Evolutionary conservation across 2,113 vertebrate species (phyloP), one percentile per base, ranked within the genome.

Genomic region (Stigmatopora argus): DNA sequence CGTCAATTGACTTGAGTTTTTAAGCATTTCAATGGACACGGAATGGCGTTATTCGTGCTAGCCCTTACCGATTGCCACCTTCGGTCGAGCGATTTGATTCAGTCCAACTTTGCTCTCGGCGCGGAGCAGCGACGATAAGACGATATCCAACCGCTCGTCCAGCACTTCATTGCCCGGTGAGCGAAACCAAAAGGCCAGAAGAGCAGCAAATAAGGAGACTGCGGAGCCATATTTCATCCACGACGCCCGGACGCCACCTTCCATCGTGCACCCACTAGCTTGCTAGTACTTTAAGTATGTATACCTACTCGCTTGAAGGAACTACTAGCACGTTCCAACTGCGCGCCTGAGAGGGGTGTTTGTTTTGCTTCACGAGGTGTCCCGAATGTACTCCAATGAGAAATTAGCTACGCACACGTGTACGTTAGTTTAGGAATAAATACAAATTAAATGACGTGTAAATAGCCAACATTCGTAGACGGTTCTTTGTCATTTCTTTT

Each of bases 21-120:
- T n/a, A n/a, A 17, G 13, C 6, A 56, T 35, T 38, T 35, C 13
- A 45, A 7, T 1, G 14, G 41, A 19, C 15, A 45, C 44, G 59
- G 45, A 3, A 56, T 31, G 44, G 70, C 57, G 38, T 74, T 65
- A 48, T 73, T 69, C 67, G 12, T 65, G 35, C 70, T 56, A 17
- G 34, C 35, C 74, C 85, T 83, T 65, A 93, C 91, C 92, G 4
- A 93, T 79, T 0, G 92, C 92, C 60, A 92, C 91, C 82, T 74
- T 83, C 14, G 91, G 92, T 83, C 88, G 87, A 23, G 76, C 74
- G 18, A 84, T 65, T 63, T 66, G 17, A 10, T 78, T 83, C 48
- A 89, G 59, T 1, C 85, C 90, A 62, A 87, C 92, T 80, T 92
- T 93, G 5, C 78, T 53, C 23, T 93, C 92, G 9, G 92, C 92